Conservation (phyloP, 2,888 invertebrate genomes). For the Volucella inanis region DNA sequence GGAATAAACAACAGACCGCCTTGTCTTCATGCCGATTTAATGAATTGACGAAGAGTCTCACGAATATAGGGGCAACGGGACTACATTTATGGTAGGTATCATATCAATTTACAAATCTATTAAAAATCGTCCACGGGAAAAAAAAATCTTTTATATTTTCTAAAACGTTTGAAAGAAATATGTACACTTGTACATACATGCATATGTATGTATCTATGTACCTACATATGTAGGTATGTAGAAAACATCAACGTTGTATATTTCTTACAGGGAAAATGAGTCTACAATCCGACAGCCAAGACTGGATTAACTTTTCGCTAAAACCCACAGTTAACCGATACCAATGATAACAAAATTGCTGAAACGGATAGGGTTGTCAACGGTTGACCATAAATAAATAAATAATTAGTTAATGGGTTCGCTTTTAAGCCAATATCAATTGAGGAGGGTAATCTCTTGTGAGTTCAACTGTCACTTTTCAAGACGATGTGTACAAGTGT, state of each 20-base stretch:
- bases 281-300: neutral
- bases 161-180: constrained; percentile 26
- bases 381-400: constrained; percentile 52
- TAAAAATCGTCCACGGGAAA: constrained; percentile 28
- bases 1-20: constrained; percentile 75
- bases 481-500: neutral
- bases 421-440: neutral
- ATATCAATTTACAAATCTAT: constrained; percentile 74
- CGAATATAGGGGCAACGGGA: constrained; percentile 71
- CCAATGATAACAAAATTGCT: neutral
- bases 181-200: neutral
- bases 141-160: constrained; percentile 40
- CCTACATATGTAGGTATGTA: constrained; percentile 30
- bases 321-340: constrained; percentile 32
- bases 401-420: constrained; percentile 50
- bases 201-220: constrained; percentile 19
- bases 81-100: constrained; percentile 49
- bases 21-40: constrained; percentile 75
- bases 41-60: constrained; percentile 68
- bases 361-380: constrained; percentile 46
- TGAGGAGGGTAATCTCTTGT: constrained; percentile 38
- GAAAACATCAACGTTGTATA: neutral
- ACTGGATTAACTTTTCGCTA: constrained; percentile 24
- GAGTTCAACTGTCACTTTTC: constrained; percentile 38
- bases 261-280: too few relatives aligned